Conservation (phyloP, 92 coral and sea anemone genomes). For the Nematostella vectensis region DNA sequence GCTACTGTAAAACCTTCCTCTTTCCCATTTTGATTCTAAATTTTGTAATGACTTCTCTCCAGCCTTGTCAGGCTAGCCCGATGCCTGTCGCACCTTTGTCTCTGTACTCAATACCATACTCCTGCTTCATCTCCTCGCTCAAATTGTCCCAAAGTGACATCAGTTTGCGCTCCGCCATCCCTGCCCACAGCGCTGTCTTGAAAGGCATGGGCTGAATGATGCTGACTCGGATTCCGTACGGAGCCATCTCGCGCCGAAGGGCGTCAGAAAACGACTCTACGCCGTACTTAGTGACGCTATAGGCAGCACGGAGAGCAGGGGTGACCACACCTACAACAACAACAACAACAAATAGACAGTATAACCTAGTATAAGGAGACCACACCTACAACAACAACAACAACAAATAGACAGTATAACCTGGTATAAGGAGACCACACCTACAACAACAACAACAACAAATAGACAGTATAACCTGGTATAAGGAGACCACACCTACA, state of each 20-base stretch:
- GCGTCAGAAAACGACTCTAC: constrained; percentile 77
- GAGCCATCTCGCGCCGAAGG: constrained; percentile 49
- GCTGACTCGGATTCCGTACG: constrained; percentile 45
- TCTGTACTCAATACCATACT: constrained; percentile 49
- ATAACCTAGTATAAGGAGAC: too few relatives aligned
- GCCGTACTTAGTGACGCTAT: constrained; percentile 51
- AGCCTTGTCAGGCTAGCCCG: too few relatives aligned
- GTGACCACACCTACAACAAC: constrained; percentile 5
- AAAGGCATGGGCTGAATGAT: constrained; percentile 62
- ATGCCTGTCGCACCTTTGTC: constrained; percentile 33
- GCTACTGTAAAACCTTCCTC: too few relatives aligned
- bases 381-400: too few relatives aligned
- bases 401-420: too few relatives aligned
- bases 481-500: too few relatives aligned
- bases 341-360: too few relatives aligned
- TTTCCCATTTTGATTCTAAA: too few relatives aligned
- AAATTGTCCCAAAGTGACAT: constrained; percentile 38
- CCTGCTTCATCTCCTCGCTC: constrained; percentile 34
- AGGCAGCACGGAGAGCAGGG: constrained; percentile 12
- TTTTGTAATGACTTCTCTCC: too few relatives aligned
- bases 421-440: too few relatives aligned
- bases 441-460: too few relatives aligned
- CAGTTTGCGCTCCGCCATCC: constrained; percentile 13
- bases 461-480: too few relatives aligned
- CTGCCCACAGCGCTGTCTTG: constrained; percentile 31